A percentile compares a stretch with the other conserved stretches of the same genome.
Conservation (phyloP, 2,113 vertebrate genomes). For the Verasper variegatus region DNA sequence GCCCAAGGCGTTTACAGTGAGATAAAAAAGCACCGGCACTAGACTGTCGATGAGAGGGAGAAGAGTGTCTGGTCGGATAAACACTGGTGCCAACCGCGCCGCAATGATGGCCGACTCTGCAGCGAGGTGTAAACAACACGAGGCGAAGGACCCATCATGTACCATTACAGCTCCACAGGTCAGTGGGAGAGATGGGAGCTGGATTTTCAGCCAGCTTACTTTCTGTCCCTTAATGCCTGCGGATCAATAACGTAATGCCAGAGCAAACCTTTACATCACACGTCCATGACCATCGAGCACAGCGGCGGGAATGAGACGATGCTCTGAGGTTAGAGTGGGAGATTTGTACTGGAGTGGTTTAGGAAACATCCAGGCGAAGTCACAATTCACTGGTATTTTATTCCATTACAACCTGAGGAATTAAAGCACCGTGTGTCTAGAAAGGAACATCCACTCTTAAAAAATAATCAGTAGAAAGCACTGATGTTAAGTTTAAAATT, state of each 20-base stretch:
- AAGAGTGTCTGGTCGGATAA: slow-evolving; percentile 64
- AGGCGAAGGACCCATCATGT: slow-evolving; percentile 32
- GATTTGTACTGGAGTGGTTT: not conserved
- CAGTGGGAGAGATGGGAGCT: slow-evolving; percentile 18
- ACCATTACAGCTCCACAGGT: slow-evolving; percentile 31
- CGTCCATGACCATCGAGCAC: not conserved
- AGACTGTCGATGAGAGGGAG: slow-evolving; percentile 52
- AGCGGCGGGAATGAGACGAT: not conserved
- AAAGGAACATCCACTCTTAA: no score
- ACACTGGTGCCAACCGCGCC: not conserved
- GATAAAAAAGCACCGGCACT: slow-evolving; percentile 49
- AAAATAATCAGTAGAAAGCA: no score
- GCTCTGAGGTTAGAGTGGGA: no score
- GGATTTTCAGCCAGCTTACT: not conserved
- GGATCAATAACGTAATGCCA: not conserved
- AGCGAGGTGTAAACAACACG: slow-evolving; percentile 11
- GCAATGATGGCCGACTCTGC: no score
- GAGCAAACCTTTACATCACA: not conserved
- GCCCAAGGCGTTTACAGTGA: slow-evolving; percentile 57
- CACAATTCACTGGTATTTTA: not conserved
- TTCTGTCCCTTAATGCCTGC: not conserved
- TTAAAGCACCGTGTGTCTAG: no score
- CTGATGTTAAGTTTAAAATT: no score
- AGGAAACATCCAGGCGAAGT: not conserved
- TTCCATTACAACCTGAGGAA: not conserved